Evolutionary conservation across 2,797 vertebrate genomes (phyloP), one percentile per base, ranked within the genome.

Genomic region (Rhinogobio ventralis): DNA sequence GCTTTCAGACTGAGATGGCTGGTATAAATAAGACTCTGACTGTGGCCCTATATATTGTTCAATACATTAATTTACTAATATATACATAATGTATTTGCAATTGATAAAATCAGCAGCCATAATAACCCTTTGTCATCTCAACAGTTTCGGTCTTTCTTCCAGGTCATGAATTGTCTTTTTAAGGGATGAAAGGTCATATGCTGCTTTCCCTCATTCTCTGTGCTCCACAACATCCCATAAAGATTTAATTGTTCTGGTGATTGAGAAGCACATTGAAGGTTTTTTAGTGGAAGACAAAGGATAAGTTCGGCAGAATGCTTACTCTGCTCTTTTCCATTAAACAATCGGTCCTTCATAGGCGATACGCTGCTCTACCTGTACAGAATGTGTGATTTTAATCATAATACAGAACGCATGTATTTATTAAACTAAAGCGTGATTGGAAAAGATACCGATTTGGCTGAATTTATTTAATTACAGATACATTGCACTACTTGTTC

Each of bases 221-320:
- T 15, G 73, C 73, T 75, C 14, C 74, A 28, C 53, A 19, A 11
- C 53, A 42, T 25, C 53, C 33, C 53, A 42, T 60, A 77, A 42
- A 77, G 14, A 60, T 42, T 77, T 23, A 77, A 60, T 25, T 77
- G 55, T 77, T 77, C 74, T 55, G 14, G 53, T 60, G 53, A 42
- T 60, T 60, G 53, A 42, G 14, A 10, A 60, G 51, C 53, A 42
- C 74, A 57, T 39, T 60, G 53, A 76, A 19, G 36, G 36, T 77
- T 60, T 33, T 77, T 42, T 39, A 25, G 33, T 19, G 23, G 53
- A 25, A 11, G 13, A 39, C 33, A 55, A 23, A 20, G 28, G 19
- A 36, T 53, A 53, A 1, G 30, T 55, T 75, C 0, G 49, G 30
- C 49, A 75, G 49, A 76, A 60, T 60, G 74, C 53, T 77, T 39